A percentile compares a stretch with the other conserved stretches of the same genome.
phyloP scores from a whole-genome alignment of 2,113 vertebrate species.

The Clarias macrocephalus region DNA sequence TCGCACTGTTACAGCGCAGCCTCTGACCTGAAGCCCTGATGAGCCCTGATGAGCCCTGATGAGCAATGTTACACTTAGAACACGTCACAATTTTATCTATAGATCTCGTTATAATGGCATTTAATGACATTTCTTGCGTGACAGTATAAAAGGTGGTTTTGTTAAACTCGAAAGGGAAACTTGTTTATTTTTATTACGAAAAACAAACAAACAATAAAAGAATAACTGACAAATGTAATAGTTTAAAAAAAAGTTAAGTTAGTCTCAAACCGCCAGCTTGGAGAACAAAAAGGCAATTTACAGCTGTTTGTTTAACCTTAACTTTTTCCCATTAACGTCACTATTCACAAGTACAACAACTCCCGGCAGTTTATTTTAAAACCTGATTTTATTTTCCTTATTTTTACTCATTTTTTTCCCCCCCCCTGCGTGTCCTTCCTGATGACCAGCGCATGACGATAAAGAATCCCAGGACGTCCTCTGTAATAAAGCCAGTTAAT shows the following conservation, averaged over 20 bases:
- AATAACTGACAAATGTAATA: neutral
- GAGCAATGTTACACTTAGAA: neutral
- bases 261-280: neutral
- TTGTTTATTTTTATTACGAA: neutral
- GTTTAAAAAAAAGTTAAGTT: neutral
- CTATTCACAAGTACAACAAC: neutral
- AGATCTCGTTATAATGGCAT: neutral
- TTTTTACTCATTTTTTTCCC: conserved; percentile 33
- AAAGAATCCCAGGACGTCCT: conserved; percentile 62
- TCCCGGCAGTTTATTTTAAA: neutral
- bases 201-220: neutral
- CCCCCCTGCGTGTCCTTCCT: conserved; percentile 53
- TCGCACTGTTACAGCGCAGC: neutral
- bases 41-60: no score
- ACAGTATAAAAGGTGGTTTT: neutral
- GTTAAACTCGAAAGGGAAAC: no score
- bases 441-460: conserved; percentile 51
- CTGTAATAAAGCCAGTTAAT: conserved; percentile 65
- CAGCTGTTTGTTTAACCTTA: conserved; percentile 19
- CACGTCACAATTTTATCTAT: neutral
- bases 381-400: conserved; percentile 12
- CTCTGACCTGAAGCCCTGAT: neutral
- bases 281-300: conserved; percentile 3
- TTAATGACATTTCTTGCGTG: neutral
- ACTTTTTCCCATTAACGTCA: neutral